Evolutionary conservation across 2,797 vertebrate species (phyloP).

Genomic region (Diplodus sargus): DNA sequence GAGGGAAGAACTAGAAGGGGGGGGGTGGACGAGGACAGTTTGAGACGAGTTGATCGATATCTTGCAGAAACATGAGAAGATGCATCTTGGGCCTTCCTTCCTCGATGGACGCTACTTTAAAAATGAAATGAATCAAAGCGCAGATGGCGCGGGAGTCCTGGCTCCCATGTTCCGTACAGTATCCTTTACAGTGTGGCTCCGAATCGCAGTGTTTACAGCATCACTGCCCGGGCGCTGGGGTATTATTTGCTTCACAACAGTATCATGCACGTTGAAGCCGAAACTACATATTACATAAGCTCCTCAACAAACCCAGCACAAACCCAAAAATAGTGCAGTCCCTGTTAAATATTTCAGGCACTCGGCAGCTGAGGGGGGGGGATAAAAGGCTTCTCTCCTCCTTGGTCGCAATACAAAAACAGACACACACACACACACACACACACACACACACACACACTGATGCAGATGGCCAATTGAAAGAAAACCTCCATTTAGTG

Average conservation of each 20-base stretch:
- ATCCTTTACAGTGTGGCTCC: constrained; percentile 32
- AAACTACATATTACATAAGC: constrained; percentile 80
- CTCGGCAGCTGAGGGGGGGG: constrained; percentile 77
- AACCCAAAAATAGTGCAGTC: constrained; percentile 84
- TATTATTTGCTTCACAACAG: constrained; percentile 56
- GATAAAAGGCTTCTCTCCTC: constrained; percentile 74
- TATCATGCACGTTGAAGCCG: constrained; percentile 45
- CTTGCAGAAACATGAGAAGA: constrained; percentile 64
- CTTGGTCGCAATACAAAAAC: constrained; percentile 64
- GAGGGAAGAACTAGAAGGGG: constrained; percentile 45
- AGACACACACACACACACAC: constrained; percentile 5
- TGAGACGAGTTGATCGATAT: constrained; percentile 70
- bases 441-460: constrained; percentile 45
- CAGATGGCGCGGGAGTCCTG: constrained; percentile 48
- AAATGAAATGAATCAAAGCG: constrained; percentile 50
- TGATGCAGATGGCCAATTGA: constrained; percentile 75
- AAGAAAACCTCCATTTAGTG: constrained; percentile 69
- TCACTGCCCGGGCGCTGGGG: neutral
- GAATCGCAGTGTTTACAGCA: constrained; percentile 26
- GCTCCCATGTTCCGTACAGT: constrained; percentile 14
- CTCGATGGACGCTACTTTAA: constrained; percentile 23
- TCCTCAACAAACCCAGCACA: constrained; percentile 78
- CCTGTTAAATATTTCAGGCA: constrained; percentile 86
- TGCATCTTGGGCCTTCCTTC: constrained; percentile 33
- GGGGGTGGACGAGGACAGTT: constrained; percentile 58